Base-by-base conservation (phyloP, 2,113 vertebrate genomes). In the Semnornis frantzii region DNA sequence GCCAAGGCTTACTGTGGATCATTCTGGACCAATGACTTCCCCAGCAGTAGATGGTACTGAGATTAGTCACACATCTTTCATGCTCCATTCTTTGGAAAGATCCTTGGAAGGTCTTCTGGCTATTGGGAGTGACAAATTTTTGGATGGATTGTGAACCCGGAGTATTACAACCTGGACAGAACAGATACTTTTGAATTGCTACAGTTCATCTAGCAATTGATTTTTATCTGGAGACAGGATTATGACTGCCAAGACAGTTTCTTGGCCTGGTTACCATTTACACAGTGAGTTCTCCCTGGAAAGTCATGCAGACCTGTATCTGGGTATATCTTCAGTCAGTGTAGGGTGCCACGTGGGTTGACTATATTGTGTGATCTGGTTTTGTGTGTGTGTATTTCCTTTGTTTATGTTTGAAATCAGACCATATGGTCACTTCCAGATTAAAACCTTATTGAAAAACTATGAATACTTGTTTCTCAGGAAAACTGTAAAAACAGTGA, bases 21-120 rank as follows among this genome's bases (percentile, higher is more conserved):
- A 74, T 93, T 97, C 79, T 83, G 82, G 89, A 89, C 79, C 89
- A 81, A 28, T 0, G 21, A 44, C 65, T 97, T 77, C 31, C 87
- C 39, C 85, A 81, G 89, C 85, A 78, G 94, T 93, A 90, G 95
- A 73, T 87, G 96, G 80, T 90, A 81, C n/a, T 85, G 90, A 92
- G 81, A 90, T 90, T 93, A 93, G 83, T 87, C 83, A 79, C 70
- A 33, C 20, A 76, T 76, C 85, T 86, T 94, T 91, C 87, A 71
- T 46, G 69, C 27, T 95, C 28, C 33, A 28, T 92, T 27, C 79
- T 91, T 92, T 0, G 3, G 89, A 81, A 91, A 42, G 48, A 85
- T 90, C 75, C 69, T 91, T 96, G 96, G 94, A 87, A 83, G 0
- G 0, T 54, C 24, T 91, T 91, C 52, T 12, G 33, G 72, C 72